Evolutionary conservation across 2,888 invertebrate genomes (phyloP), one percentile per base, ranked within the genome.

Genomic region (Cephus sareptanus): DNA sequence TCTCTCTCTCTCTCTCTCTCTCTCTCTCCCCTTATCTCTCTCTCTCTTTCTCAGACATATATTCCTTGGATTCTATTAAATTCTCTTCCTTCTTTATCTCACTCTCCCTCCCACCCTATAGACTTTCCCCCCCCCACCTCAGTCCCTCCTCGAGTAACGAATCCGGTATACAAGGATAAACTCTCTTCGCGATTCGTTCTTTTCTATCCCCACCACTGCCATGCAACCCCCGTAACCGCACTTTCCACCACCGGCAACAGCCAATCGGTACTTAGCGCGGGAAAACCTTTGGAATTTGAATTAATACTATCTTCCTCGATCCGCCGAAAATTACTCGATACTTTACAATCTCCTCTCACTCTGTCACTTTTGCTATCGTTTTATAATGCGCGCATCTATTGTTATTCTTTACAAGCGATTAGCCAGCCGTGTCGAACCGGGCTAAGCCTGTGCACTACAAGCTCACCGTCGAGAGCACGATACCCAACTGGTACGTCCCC

Each of bases 61-160:
- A 56, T 56, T 56, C 23, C 23, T 56, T 23, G 40, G 6, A 23
- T 23, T 30, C 31, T 71, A 31, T 31, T 33, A 31, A 15, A 71
- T 71, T 71, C 71, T 70, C 70, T 70, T 70, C 3, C 70, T 70
- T 15, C 40, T 40, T 40, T 40, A 40, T 40, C 70, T 70, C 70
- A 33, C 70, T 70, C 71, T 71, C 71, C 71, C 71, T 33, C 33
- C 71, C 71, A 33, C 71, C 71, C 71, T 71, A 30, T 12, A 13
- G 71, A 30, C 71, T 56, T 56, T 9, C 23, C 12, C 23, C 12
- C 23, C 40, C 23, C 40, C 40, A 56, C 40, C 40, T 15, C 40
- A 23, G 40, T 56, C 15, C 9, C 23, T 56, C 40, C 40, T 56
- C 23, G 40, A 23, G 40, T 23, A 56, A 56, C 23, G 40, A 56